A percentile compares a stretch with the other conserved stretches of the same genome.
Evolutionary conservation across 2,888 invertebrate genomes (phyloP).

Genomic region (Dynastes tityus): DNA sequence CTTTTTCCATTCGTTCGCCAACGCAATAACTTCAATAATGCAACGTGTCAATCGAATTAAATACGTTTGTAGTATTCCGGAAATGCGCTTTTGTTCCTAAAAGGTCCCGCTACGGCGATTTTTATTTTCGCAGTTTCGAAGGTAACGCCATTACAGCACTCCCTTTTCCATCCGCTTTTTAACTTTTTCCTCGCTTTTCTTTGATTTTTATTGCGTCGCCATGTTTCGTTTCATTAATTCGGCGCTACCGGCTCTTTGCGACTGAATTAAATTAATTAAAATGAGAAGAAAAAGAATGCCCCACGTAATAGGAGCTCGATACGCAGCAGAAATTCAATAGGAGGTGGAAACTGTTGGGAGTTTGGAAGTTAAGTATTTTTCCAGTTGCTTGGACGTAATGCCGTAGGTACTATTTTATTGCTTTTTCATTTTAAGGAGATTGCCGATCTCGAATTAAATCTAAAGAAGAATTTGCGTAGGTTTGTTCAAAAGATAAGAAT

Average conservation of each 20-base stretch:
- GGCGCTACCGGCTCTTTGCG: conserved; percentile 8
- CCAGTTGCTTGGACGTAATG: background rate
- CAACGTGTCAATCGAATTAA: conserved; percentile 23
- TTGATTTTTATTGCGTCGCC: conserved; percentile 21
- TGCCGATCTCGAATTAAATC: too few species aligned
- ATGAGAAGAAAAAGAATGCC: conserved; percentile 10
- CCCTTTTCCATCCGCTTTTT: conserved; percentile 1
- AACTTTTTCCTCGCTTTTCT: background rate
- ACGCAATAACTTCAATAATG: conserved; percentile 3
- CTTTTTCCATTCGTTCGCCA: conserved; percentile 1
- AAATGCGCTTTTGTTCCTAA: background rate
- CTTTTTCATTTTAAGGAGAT: conserved; percentile 1
- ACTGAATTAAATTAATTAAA: conserved; percentile 35
- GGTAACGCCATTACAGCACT: background rate
- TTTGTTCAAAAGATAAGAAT: too few species aligned
- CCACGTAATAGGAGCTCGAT: background rate
- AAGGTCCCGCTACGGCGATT: background rate
- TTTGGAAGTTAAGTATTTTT: background rate
- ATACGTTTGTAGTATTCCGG: background rate
- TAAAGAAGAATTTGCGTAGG: too few species aligned
- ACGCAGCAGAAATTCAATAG: background rate
- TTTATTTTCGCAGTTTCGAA: conserved; percentile 4
- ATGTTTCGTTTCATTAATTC: conserved; percentile 31
- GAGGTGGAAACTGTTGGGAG: background rate
- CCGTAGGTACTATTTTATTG: background rate